These are phyloP conservation scores for Ganaspis sp. DNA, from an alignment of 1,140 invertebrate species.

Conservation along the genomic window DNA sequence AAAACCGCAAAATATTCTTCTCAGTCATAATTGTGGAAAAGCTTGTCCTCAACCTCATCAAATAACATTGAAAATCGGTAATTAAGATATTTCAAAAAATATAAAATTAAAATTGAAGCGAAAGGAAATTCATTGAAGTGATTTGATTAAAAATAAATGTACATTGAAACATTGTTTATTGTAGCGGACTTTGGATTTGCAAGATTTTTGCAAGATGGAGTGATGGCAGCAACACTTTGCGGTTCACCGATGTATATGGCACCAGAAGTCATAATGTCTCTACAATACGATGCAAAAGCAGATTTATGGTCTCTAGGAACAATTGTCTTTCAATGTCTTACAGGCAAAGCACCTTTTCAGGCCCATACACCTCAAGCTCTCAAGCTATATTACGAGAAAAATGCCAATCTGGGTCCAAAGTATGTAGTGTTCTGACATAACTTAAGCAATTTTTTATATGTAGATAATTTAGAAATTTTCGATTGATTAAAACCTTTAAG, in stretches of 20 bases:
- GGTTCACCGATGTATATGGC: conserved; percentile 99
- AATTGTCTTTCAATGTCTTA: conserved; percentile 99
- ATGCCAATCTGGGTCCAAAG: conserved; percentile 96
- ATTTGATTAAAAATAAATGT: no score
- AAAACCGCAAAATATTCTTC: conserved; percentile 97
- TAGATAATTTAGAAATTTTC: no score
- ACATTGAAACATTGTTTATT: conserved; percentile 54
- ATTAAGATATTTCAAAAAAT: conserved; percentile 42
- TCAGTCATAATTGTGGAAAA: conserved; percentile 88
- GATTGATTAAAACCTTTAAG: no score
- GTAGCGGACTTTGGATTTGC: conserved; percentile 99
- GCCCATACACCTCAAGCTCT: conserved; percentile 98
- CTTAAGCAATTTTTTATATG: background rate
- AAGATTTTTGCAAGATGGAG: conserved; percentile 97
- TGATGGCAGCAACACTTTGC: conserved; percentile 99
- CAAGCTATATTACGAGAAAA: conserved; percentile 98
- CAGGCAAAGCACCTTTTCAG: conserved; percentile 98
- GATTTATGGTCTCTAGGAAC: conserved; percentile 99
- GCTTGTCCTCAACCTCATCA: conserved; percentile 91
- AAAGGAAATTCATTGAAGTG: no score
- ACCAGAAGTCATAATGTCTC: conserved; percentile 99
- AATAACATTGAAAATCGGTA: conserved; percentile 96
- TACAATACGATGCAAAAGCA: conserved; percentile 99
- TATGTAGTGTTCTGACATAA: conserved; percentile 80
- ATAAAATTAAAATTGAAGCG: no score